Conservation (phyloP, 2,113 vertebrate genomes). For the Gasterosteus nipponicus region DNA sequence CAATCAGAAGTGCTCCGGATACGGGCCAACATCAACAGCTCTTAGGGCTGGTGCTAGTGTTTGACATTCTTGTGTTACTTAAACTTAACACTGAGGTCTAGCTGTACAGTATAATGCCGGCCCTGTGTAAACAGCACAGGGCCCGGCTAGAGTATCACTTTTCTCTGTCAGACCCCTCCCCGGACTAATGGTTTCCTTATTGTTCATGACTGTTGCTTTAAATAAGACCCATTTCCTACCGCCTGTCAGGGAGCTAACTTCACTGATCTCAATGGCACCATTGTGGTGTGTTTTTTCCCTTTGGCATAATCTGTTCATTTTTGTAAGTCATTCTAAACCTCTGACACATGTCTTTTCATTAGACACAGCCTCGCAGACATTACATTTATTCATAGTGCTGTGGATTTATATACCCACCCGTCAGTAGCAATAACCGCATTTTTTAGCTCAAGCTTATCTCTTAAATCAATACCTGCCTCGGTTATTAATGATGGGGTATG, state of each 20-base stretch:
- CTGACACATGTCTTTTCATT: slow-evolving; percentile 38
- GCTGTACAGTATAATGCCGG: slow-evolving; percentile 67
- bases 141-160: slow-evolving; percentile 69
- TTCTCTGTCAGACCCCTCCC: slow-evolving; percentile 64
- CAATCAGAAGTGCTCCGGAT: slow-evolving; percentile 79
- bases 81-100: slow-evolving; percentile 76
- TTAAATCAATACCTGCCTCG: slow-evolving; percentile 23
- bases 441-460: slow-evolving; percentile 22
- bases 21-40: slow-evolving; percentile 80
- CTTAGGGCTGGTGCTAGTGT: slow-evolving; percentile 75
- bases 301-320: slow-evolving; percentile 22
- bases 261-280: slow-evolving; percentile 53
- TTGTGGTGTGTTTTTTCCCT: slow-evolving; percentile 34
- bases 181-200: slow-evolving; percentile 75
- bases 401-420: slow-evolving; percentile 11
- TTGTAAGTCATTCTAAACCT: slow-evolving; percentile 26
- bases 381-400: slow-evolving; percentile 15
- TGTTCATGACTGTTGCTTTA: slow-evolving; percentile 62
- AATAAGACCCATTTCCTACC: slow-evolving; percentile 44
- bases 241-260: slow-evolving; percentile 41
- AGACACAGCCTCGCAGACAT: slow-evolving; percentile 15
- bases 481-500: slow-evolving; percentile 31
- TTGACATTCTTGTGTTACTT: slow-evolving; percentile 81
- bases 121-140: slow-evolving; percentile 69
- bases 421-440: slow-evolving; percentile 29